A percentile compares a stretch with the other conserved stretches of the same genome.
Conservation (phyloP, 2,113 vertebrate species). For the Pelecanus crispus region DNA sequence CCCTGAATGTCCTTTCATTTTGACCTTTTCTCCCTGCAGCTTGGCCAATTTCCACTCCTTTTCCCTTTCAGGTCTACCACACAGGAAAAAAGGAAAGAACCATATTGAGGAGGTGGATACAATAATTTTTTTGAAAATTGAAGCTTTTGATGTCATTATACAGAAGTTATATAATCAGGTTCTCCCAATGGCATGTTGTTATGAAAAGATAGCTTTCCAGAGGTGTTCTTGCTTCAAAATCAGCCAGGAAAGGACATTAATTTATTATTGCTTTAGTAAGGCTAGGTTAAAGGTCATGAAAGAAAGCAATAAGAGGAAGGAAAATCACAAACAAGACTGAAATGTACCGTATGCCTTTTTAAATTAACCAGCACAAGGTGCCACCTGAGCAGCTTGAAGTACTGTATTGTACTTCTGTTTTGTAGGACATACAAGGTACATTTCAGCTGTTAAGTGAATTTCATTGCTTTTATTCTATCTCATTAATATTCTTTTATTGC, state of each 20-base stretch:
- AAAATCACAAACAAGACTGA: neutral
- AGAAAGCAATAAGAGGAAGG: neutral
- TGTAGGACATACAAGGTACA: neutral
- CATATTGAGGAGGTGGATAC: neutral
- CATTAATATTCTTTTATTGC: conserved; percentile 6
- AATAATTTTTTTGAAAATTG: neutral
- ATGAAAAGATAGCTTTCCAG: neutral
- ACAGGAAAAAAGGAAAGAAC: neutral
- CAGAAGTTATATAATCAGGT: neutral
- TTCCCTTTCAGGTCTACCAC: neutral
- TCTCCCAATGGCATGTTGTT: neutral
- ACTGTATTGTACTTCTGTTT: neutral
- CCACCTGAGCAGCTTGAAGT: neutral
- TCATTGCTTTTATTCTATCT: neutral
- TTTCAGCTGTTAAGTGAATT: neutral
- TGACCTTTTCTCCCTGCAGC: neutral
- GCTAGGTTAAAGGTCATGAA: neutral
- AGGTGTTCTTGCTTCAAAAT: neutral
- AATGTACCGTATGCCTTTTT: neutral
- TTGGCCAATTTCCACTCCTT: neutral
- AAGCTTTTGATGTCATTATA: neutral
- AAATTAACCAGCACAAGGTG: conserved; percentile 1
- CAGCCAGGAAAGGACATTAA: neutral
- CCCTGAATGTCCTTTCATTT: neutral
- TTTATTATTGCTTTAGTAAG: neutral